phyloP scores from a whole-genome alignment of 2,888 invertebrate species.

The Meloe dianella region DNA sequence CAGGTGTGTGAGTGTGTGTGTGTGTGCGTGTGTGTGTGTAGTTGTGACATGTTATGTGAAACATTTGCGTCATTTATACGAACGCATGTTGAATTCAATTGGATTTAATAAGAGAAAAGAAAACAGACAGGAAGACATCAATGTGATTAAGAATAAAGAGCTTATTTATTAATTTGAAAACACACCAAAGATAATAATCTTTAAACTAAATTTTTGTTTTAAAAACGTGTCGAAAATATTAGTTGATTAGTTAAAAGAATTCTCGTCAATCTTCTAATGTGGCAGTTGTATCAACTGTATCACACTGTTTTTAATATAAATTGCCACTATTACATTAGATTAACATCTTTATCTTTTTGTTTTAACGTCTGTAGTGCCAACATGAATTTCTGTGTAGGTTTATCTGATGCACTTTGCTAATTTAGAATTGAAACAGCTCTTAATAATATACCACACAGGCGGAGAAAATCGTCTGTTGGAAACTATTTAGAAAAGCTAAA shows the following conservation, averaged over 20 bases:
- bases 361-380: slow-evolving; percentile 38
- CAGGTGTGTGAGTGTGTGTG: slow-evolving; percentile 42
- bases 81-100: background rate
- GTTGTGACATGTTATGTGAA: slow-evolving; percentile 50
- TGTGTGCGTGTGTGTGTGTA: slow-evolving; percentile 38
- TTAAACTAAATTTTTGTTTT: background rate
- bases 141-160: slow-evolving; percentile 1
- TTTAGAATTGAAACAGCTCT: slow-evolving; percentile 16
- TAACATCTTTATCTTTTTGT: slow-evolving; percentile 40
- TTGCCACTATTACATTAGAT: slow-evolving; percentile 43
- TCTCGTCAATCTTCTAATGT: slow-evolving; percentile 2
- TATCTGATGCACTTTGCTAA: slow-evolving; percentile 38
- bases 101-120: background rate
- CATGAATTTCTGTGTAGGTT: slow-evolving; percentile 38
- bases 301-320: slow-evolving; percentile 38
- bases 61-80: slow-evolving; percentile 49
- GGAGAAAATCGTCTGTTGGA: slow-evolving; percentile 18
- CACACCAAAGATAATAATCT: slow-evolving; percentile 4
- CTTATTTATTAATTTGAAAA: background rate
- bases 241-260: slow-evolving; percentile 2
- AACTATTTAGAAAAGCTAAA: slow-evolving; percentile 5
- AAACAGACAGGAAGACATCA: background rate
- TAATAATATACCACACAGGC: slow-evolving; percentile 8
- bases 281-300: slow-evolving; percentile 20
- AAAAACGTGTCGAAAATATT: slow-evolving; percentile 4